Percentiles rank a stretch among this genome's conserved stretches.
Conservation (phyloP, 2,888 invertebrate species). For the Sthenelais limicola region DNA sequence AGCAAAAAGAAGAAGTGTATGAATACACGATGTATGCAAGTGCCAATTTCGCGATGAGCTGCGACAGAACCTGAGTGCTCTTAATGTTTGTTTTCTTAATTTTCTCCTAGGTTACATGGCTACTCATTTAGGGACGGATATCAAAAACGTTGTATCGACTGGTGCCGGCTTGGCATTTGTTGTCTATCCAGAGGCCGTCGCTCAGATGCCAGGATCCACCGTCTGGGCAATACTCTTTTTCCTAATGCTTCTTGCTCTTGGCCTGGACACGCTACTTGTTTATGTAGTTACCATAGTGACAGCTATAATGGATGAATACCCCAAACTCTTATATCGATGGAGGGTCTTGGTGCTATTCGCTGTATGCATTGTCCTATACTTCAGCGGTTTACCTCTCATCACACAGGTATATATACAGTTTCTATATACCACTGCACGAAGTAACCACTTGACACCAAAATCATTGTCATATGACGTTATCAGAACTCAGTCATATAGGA, state of each 20-base stretch:
- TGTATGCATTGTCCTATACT: background rate
- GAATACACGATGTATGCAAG: too few relatives aligned
- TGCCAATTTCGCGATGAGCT: too few relatives aligned
- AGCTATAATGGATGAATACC: conserved; percentile 36
- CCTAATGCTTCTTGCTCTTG: conserved; percentile 21
- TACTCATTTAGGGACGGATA: conserved; percentile 1
- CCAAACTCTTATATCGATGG: conserved; percentile 11
- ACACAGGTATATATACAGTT: conserved; percentile 19
- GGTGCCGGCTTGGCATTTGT: conserved; percentile 31
- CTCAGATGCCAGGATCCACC: conserved; percentile 15
- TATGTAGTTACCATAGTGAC: conserved; percentile 32
- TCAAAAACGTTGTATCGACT: conserved; percentile 17
- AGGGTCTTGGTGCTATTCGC: conserved; percentile 27
- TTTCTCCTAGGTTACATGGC: conserved; percentile 36
- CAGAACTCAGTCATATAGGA: too few relatives aligned
- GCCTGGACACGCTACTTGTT: conserved; percentile 23
- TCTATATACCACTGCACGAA: too few relatives aligned
- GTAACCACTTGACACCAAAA: too few relatives aligned
- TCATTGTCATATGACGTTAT: too few relatives aligned
- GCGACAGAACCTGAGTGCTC: too few relatives aligned
- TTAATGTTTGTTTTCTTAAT: too few relatives aligned
- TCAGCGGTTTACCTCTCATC: conserved; percentile 22
- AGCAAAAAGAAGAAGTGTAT: too few relatives aligned
- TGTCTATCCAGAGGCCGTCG: conserved; percentile 33
- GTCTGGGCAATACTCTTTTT: conserved; percentile 27